Base-by-base conservation (phyloP, 2,113 vertebrate species). In the Pelodiscus sinensis region DNA sequence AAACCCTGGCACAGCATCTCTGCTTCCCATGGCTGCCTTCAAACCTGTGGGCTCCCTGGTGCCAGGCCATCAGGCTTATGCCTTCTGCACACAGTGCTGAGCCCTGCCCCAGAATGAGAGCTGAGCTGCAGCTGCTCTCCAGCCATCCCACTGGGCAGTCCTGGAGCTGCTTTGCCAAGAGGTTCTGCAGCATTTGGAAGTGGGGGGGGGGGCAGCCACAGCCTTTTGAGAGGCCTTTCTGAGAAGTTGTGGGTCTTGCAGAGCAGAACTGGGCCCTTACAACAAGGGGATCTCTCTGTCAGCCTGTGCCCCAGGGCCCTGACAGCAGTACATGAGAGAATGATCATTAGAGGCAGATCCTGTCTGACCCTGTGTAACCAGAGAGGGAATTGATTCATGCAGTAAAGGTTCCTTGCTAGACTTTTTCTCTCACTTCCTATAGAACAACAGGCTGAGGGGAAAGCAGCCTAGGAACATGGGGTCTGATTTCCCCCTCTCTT, bases 381-480 rank as follows among this genome's bases (percentile, higher is more conserved):
- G 94, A 97, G 95, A 97, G 85, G 84, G 86, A 96, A 97, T 97
- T 87, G 0, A 94, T 96, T 13, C 38, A 29, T 29, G n/a, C 88
- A 90, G 80, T 96, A 82, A 86, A 85, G 56, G 62, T 22, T 29
- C 21, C 27, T 38, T 38, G 60, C 13, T 55, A 44, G 16, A 8
- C 6, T 24, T 54, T 25, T 8, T 22, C 71, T 52, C 51, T 35
- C 35, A 15, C 38, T 31, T 58, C 78, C 52, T 68, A 79, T 13
- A 79, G 50, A 58, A 73, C n/a, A 65, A 16, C 22, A 57, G 22
- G 25, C 54, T 7, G 25, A 24, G 79, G 51, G 77, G 60, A 10
- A 31, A 79, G 16, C 50, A 54, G 31, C 50, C 35, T 14, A 19
- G 11, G 77, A 35, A 50, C 7, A 38, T 51, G n/a, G 38, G 73